phyloP scores from a whole-genome alignment of 92 coral and sea anemone genomes.

The Pocillopora meandrina region DNA sequence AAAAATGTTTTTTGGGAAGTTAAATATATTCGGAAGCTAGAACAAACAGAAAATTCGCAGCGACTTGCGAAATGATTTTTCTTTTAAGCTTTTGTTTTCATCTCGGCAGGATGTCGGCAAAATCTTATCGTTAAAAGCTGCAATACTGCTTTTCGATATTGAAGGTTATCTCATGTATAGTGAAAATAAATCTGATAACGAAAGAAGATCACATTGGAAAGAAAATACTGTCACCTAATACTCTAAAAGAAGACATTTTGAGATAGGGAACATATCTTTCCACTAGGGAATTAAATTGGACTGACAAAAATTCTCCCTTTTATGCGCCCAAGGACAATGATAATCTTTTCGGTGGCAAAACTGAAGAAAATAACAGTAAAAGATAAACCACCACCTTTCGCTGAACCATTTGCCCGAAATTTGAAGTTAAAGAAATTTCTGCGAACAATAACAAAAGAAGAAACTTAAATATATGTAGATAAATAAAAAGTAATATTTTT shows the following conservation, averaged over 20 bases:
- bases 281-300: background rate
- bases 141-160: background rate
- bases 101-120: conserved; percentile 7
- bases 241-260: background rate
- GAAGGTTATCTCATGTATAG: conserved; percentile 15
- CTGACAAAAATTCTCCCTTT: background rate
- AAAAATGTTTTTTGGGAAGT: background rate
- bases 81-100: background rate
- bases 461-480: background rate
- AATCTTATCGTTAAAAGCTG: conserved; percentile 18
- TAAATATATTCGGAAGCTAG: background rate
- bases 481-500: conserved; percentile 8
- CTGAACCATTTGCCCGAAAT: background rate
- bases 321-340: background rate
- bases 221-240: background rate
- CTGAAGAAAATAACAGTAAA: background rate
- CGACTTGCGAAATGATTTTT: background rate
- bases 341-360: background rate
- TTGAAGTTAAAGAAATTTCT: background rate
- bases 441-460: background rate
- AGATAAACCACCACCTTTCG: too few species aligned
- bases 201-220: background rate
- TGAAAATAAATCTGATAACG: conserved; percentile 14
- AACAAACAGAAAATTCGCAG: conserved; percentile 1
- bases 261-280: background rate